Evolutionary conservation across 2,888 invertebrate genomes (phyloP), one percentile per base, ranked within the genome.

Genomic region (Pteria penguin): DNA sequence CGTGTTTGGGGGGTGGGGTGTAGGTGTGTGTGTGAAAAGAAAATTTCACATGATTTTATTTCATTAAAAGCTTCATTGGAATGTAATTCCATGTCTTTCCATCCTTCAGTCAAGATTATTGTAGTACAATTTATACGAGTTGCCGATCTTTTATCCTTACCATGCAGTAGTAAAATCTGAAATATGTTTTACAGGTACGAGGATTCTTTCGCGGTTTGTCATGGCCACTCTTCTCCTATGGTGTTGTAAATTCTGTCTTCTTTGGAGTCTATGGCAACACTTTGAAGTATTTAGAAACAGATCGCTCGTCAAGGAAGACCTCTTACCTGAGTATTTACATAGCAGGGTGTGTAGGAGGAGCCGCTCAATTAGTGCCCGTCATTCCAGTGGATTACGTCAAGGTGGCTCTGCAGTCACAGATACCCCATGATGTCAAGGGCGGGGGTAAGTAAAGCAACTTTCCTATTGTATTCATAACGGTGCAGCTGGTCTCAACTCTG

Each of bases 331-430:
- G 87, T 70, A 85, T 89, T 14, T 88, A 82, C 72, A 78, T 95
- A 1, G 96, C 97, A 0, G 98, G 97, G 0, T 94, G 95, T 4
- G 92, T 94, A 0, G 97, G 98, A 0, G 98, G 98, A 0, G 91
- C 96, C 14, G 94, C 95, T 0, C 98, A 98, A 91, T 95, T 96
- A 81, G 94, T 97, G 71, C 94, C 97, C 2, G 95, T 96, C 84
- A 94, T 96, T 69, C 98, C 98, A 0, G 96, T 98, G 91, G 98
- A 99, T 91, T 93, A 98, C 81, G 95, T 96, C 0, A 99, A 98
- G 92, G 96, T 97, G 0, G 94, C 97, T 52, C 93, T 97, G 84
- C 98, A 98, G 91, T 92, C 98, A 0, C 93, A 93, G 84, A 87
- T 89, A 22, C 84, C 86, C 0, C 82, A 83, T 31, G 66, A 73